Percentiles rank a stretch among this genome's conserved stretches.
Conservation (phyloP, 2,888 invertebrate species). For the Penaeus monodon region DNA sequence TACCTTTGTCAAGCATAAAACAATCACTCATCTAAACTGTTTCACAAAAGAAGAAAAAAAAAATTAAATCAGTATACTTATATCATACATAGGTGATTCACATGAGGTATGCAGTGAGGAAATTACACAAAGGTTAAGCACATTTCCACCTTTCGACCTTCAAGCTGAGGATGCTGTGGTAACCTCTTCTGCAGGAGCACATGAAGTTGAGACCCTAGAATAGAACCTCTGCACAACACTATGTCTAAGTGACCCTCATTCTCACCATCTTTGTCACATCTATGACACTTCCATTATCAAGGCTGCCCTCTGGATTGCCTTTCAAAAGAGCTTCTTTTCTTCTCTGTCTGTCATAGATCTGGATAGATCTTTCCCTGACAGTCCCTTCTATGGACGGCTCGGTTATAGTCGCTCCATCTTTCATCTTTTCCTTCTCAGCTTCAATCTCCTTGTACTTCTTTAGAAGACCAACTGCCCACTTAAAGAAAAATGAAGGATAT, state of each 20-base stretch:
- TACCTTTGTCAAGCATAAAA: no score
- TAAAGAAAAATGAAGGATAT: not conserved
- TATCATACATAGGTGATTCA: no score
- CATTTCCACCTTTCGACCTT: no score
- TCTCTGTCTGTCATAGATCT: conserved; percentile 45
- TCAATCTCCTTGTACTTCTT: conserved; percentile 45
- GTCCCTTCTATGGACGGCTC: conserved; percentile 51
- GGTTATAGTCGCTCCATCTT: conserved; percentile 25
- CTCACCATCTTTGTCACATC: conserved; percentile 41
- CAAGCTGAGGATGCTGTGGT: no score
- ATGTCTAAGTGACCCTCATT: conserved; percentile 42
- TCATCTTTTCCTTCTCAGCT: conserved; percentile 36
- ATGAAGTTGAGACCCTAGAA: no score
- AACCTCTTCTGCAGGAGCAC: no score
- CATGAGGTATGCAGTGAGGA: no score
- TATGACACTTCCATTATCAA: conserved; percentile 34
- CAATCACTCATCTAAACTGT: no score
- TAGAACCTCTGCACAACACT: no score
- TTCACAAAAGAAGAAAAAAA: no score
- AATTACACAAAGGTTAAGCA: no score
- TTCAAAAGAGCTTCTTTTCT: conserved; percentile 35
- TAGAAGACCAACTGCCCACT: conserved; percentile 49
- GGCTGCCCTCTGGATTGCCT: conserved; percentile 21
- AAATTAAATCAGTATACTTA: no score
- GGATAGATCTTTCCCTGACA: conserved; percentile 46